Conservation (phyloP, 2,113 vertebrate species). For the Heliornis fulica region DNA sequence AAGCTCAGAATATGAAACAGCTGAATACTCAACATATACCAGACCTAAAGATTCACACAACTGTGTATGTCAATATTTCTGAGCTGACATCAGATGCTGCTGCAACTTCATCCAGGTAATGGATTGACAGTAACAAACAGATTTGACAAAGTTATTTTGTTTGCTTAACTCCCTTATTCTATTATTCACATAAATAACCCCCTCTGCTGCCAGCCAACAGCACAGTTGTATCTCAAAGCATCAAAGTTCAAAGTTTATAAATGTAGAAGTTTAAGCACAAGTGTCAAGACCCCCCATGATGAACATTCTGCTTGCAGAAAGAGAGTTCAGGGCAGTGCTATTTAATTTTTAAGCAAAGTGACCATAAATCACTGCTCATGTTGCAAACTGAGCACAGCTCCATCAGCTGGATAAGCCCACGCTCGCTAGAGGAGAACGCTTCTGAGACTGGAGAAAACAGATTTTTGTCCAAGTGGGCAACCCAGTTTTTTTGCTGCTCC, state of each 20-base stretch:
- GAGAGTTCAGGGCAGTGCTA: not conserved
- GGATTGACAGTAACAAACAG: not conserved
- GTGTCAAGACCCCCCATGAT: not conserved
- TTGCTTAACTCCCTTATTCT: not conserved
- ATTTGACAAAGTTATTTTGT: not conserved
- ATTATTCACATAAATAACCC: not conserved
- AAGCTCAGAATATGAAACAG: not conserved
- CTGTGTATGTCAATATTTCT: not conserved
- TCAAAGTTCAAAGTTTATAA: not conserved
- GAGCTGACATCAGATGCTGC: not conserved
- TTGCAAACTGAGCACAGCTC: not conserved
- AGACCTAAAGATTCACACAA: not conserved
- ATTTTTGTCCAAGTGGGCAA: not conserved
- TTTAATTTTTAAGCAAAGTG: not conserved
- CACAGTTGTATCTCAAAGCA: not conserved
- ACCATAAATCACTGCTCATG: not conserved
- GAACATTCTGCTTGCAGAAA: not conserved
- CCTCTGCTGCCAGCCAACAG: not conserved
- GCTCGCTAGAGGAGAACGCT: not conserved
- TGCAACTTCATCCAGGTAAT: not conserved
- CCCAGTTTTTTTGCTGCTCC: not conserved
- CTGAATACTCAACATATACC: fast-evolving
- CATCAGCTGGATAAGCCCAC: not conserved
- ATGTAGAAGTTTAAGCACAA: not conserved
- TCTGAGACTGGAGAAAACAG: not conserved